These are phyloP conservation scores for Pammene aurita DNA, from an alignment of 2,888 invertebrate species.

Conservation along the genomic window DNA sequence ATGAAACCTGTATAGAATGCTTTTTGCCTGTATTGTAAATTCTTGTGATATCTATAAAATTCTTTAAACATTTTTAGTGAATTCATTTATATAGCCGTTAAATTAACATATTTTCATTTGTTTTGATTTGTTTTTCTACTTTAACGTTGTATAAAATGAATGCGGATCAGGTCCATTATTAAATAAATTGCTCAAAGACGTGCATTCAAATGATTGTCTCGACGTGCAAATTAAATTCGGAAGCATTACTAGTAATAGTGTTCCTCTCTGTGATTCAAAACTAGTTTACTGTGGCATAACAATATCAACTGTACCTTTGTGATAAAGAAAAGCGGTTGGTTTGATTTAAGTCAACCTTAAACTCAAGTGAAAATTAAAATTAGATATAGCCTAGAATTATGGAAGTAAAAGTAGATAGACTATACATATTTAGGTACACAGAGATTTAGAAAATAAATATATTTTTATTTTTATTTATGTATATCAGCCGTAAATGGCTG, in stretches of 20 bases:
- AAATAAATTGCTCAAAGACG: slow-evolving; percentile 33
- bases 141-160: slow-evolving; percentile 11
- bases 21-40: too few species aligned
- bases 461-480: too few species aligned
- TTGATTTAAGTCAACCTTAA: too few species aligned
- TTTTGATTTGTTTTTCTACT: not conserved
- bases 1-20: too few species aligned
- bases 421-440: too few species aligned
- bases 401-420: too few species aligned
- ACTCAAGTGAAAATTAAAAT: too few species aligned
- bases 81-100: not conserved
- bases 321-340: not conserved
- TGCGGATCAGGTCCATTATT: slow-evolving; percentile 16
- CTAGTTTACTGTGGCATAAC: slow-evolving; percentile 2
- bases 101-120: not conserved
- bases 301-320: not conserved
- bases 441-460: too few species aligned
- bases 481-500: too few species aligned
- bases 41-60: too few species aligned
- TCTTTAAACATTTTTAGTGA: too few species aligned
- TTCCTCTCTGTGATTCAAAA: slow-evolving; percentile 14
- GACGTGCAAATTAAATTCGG: slow-evolving; percentile 30
- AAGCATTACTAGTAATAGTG: slow-evolving; percentile 17
- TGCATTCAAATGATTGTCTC: slow-evolving; percentile 34
- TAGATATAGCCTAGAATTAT: too few species aligned